Percentiles rank a stretch among this genome's conserved stretches.
Conservation (phyloP, 2,888 invertebrate genomes). For the Rhyacophila evoluta region DNA sequence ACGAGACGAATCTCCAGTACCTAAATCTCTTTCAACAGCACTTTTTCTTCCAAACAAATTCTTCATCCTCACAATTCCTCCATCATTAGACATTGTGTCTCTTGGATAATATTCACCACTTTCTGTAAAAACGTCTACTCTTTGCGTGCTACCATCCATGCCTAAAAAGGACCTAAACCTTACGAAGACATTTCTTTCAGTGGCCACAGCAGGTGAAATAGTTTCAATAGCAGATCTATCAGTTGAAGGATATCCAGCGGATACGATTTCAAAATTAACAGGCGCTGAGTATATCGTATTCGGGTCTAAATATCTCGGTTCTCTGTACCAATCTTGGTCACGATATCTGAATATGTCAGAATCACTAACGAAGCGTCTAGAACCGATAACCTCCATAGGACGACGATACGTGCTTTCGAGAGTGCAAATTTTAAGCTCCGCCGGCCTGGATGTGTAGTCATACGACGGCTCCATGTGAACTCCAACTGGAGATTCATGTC, state of each 20-base stretch:
- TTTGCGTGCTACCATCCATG: conserved; percentile 46
- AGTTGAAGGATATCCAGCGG: conserved; percentile 41
- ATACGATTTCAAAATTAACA: conserved; percentile 29
- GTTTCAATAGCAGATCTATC: conserved; percentile 41
- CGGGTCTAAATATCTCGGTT: conserved; percentile 41
- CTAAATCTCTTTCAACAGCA: neutral
- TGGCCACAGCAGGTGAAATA: conserved; percentile 37
- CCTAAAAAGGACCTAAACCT: conserved; percentile 47
- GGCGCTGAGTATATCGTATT: conserved; percentile 27
- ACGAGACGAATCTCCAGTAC: neutral
- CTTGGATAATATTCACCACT: conserved; percentile 15
- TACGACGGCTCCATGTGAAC: conserved; percentile 31
- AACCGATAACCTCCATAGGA: neutral
- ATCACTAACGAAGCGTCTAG: conserved; percentile 51
- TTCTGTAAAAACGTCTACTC: conserved; percentile 43
- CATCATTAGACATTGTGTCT: conserved; percentile 26
- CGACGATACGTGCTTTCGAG: conserved; percentile 48
- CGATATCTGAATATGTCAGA: conserved; percentile 51
- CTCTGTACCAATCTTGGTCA: conserved; percentile 51
- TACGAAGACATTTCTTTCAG: conserved; percentile 43
- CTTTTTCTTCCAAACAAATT: conserved; percentile 37
- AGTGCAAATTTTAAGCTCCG: conserved; percentile 51
- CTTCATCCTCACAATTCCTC: conserved; percentile 32
- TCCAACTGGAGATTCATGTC: neutral
- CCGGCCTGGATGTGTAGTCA: conserved; percentile 28